phyloP scores from a whole-genome alignment of 2,888 invertebrate genomes.

The Drosophila cognata region DNA sequence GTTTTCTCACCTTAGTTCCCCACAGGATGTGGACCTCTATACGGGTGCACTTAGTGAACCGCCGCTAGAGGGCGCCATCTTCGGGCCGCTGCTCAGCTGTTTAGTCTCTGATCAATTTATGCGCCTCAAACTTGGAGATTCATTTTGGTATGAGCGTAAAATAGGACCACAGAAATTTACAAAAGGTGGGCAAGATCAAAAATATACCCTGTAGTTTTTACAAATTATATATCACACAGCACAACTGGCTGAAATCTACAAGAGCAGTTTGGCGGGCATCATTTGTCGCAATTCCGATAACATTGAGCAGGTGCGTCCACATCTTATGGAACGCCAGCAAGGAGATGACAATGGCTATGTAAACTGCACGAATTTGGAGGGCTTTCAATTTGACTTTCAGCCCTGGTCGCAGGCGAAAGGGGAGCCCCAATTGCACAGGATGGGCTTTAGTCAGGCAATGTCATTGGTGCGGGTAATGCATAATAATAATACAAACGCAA shows the following conservation, averaged over 20 bases:
- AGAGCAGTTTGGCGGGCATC: slow-evolving; percentile 89
- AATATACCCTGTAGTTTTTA: background rate
- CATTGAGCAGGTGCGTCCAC: slow-evolving; percentile 87
- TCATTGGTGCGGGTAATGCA: slow-evolving; percentile 61
- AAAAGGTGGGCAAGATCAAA: slow-evolving; percentile 85
- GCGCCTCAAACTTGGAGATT: slow-evolving; percentile 91
- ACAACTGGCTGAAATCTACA: slow-evolving; percentile 93
- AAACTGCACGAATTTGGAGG: slow-evolving; percentile 88
- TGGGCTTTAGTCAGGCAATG: slow-evolving; percentile 52
- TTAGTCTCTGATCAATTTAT: slow-evolving; percentile 94
- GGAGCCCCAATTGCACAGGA: slow-evolving; percentile 53
- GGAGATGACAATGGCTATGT: slow-evolving; percentile 87
- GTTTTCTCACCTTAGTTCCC: slow-evolving; percentile 85
- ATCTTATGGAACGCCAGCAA: slow-evolving; percentile 89
- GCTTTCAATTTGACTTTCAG: slow-evolving; percentile 86
- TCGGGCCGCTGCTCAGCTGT: slow-evolving; percentile 94
- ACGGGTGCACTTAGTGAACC: slow-evolving; percentile 94
- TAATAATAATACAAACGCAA: slow-evolving; percentile 6
- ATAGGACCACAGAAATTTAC: slow-evolving; percentile 89
- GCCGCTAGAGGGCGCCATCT: slow-evolving; percentile 89
- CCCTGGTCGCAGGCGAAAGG: slow-evolving; percentile 85
- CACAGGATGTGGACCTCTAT: slow-evolving; percentile 95
- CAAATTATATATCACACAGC: slow-evolving; percentile 83
- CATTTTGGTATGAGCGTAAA: slow-evolving; percentile 94
- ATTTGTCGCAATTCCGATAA: slow-evolving; percentile 92